Conservation (phyloP, 2,888 invertebrate genomes). For the Pheosia gnoma region DNA sequence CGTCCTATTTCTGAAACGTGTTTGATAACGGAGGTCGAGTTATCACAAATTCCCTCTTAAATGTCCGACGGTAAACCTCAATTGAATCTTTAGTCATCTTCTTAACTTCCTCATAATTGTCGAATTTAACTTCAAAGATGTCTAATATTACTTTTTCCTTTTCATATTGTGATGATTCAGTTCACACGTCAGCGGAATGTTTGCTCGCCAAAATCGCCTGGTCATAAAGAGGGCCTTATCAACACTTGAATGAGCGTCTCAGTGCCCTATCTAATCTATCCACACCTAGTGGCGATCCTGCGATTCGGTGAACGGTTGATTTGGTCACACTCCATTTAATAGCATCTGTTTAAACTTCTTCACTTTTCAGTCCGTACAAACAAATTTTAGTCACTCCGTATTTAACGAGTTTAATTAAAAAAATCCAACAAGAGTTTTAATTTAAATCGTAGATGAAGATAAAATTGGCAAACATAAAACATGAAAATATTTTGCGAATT, state of each 20-base stretch:
- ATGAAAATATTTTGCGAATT: constrained; percentile 41
- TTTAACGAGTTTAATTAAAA: constrained; percentile 35
- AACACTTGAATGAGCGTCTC: constrained; percentile 76
- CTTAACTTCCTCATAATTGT: constrained; percentile 59
- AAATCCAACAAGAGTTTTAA: constrained; percentile 37
- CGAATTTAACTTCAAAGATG: constrained; percentile 37
- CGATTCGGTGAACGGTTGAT: constrained; percentile 57
- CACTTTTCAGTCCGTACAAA: constrained; percentile 66
- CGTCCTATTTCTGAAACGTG: constrained; percentile 67
- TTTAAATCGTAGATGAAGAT: constrained; percentile 17
- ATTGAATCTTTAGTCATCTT: constrained; percentile 66
- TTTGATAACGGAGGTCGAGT: constrained; percentile 68
- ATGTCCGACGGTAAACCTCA: constrained; percentile 72
- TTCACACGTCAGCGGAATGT: constrained; percentile 59
- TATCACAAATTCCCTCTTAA: constrained; percentile 64
- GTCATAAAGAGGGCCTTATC: constrained; percentile 75
- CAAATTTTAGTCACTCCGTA: constrained; percentile 58
- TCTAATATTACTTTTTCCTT: constrained; percentile 74
- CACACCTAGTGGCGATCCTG: constrained; percentile 75
- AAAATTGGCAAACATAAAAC: constrained; percentile 27
- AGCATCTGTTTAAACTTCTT: constrained; percentile 62
- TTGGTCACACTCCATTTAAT: constrained; percentile 61
- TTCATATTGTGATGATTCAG: constrained; percentile 69
- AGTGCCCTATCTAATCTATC: constrained; percentile 76
- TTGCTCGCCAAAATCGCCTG: constrained; percentile 66